A percentile compares a stretch with the other conserved stretches of the same genome.
These are phyloP conservation scores for Vollenhovia emeryi DNA, from an alignment of 1,140 invertebrate species.

Conservation along the genomic window DNA sequence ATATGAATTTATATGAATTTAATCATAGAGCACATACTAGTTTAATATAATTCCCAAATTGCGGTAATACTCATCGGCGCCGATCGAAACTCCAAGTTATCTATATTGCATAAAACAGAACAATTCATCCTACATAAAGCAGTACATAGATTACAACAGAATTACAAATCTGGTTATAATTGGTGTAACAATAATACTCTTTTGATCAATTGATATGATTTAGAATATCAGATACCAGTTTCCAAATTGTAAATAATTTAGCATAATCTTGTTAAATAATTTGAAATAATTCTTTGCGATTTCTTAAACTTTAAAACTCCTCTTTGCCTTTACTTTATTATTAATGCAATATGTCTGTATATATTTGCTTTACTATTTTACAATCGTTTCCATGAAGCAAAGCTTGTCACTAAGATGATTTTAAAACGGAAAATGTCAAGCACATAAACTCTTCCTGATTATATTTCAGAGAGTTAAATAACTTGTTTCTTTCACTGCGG, in stretches of 20 bases:
- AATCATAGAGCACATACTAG: not conserved
- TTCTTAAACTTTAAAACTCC: not conserved
- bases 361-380: not conserved
- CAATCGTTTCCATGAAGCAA: not conserved
- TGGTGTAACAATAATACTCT: not conserved
- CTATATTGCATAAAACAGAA: not conserved
- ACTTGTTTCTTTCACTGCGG: not conserved
- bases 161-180: not conserved
- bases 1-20: too few relatives aligned
- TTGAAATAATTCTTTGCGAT: not conserved
- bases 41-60: constrained; percentile 32
- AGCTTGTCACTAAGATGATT: not conserved
- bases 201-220: too few relatives aligned
- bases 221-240: not conserved
- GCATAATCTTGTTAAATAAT: not conserved
- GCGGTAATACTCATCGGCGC: not conserved
- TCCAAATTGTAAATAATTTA: not conserved
- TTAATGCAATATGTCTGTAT: not conserved
- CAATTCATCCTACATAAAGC: not conserved
- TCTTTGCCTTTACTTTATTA: not conserved
- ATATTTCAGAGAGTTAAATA: too few relatives aligned
- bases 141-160: not conserved
- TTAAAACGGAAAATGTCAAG: constrained; percentile 4
- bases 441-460: too few relatives aligned
- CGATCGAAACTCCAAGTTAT: not conserved